Evolutionary conservation across 2,888 invertebrate genomes (phyloP).

Genomic region (Epinotia ramella): DNA sequence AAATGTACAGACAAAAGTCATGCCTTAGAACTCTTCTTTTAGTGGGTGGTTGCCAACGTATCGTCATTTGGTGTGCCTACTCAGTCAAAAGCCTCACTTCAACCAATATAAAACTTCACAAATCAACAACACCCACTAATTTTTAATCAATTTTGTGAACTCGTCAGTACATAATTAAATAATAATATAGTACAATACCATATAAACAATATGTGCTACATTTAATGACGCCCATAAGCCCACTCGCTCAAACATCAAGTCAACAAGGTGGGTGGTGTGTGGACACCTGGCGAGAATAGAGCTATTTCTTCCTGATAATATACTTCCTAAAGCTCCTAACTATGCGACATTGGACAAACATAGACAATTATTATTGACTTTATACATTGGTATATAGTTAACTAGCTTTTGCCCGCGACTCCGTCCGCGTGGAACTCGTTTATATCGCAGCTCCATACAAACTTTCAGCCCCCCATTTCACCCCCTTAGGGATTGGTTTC

Average conservation of each 20-base stretch:
- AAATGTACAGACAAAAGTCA: too few relatives aligned
- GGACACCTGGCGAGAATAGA: constrained; percentile 29
- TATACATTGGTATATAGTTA: too few relatives aligned
- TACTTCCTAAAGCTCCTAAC: constrained; percentile 18
- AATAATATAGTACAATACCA: constrained; percentile 34
- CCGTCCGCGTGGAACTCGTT: too few relatives aligned
- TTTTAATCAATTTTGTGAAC: constrained; percentile 9
- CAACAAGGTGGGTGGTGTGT: constrained; percentile 9
- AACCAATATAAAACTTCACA: background rate
- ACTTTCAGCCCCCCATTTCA: too few relatives aligned
- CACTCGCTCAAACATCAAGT: constrained; percentile 29
- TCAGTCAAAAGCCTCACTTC: too few relatives aligned
- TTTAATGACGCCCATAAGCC: constrained; percentile 39
- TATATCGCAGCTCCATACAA: too few relatives aligned
- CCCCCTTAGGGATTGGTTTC: too few relatives aligned
- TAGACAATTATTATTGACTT: background rate
- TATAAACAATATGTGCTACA: constrained; percentile 33
- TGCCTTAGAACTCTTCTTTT: too few relatives aligned
- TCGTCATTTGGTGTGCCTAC: too few relatives aligned
- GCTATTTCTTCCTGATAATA: constrained; percentile 28
- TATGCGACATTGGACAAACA: constrained; percentile 13
- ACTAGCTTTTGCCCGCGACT: too few relatives aligned
- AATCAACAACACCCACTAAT: constrained; percentile 1
- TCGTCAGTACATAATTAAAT: constrained; percentile 30
- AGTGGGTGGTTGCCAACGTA: too few relatives aligned